Evolutionary conservation across 2,888 invertebrate species (phyloP), one percentile per base, ranked within the genome.

Genomic region (Ypsolopha scabrella): DNA sequence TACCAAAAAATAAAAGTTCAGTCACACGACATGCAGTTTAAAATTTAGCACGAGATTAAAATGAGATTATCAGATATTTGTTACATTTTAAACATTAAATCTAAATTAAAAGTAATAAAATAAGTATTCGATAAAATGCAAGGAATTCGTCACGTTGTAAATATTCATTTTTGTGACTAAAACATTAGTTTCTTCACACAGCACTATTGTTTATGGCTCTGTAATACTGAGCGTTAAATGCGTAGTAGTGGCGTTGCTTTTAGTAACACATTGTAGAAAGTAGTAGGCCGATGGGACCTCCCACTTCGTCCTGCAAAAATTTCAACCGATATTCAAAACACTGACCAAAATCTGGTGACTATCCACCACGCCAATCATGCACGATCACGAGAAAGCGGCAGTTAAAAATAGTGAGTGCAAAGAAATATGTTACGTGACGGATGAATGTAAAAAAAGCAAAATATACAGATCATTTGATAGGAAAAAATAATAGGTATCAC

Each of bases 301-400:
- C 82, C 73, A 89, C 76, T 72, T 92, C 91, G 75, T 90, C 91
- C 92, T 92, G 91, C 75, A 90, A 90, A 75, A 82, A 79, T 69
- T 65, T 68, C 62, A 70, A 76, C 68, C 74, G 63, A 78, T 78
- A 79, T 75, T 76, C 73, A 71, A 76, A 73, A 76, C 60, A 75
- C 72, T 58, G 60, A 59, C 53, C 57, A 54, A 53, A 57, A 52
- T 43, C 24, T 24, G 24, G 24, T 24, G 24, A 24, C 24, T 24
- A 24, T 24, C 55, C 56, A 60, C 66, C 64, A 61, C 71, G 65
- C 58, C 67, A 70, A 72, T 67, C 79, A 79, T 75, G 79, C 81
- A 67, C 59, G 63, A 59, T 49, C 63, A 63, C 63, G 48, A 52
- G 80, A 80, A 24, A 24, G 24, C 24, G 24, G 81, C 78, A 58